Conservation (phyloP, 2,113 vertebrate species). For the Cinclus mexicanus region DNA sequence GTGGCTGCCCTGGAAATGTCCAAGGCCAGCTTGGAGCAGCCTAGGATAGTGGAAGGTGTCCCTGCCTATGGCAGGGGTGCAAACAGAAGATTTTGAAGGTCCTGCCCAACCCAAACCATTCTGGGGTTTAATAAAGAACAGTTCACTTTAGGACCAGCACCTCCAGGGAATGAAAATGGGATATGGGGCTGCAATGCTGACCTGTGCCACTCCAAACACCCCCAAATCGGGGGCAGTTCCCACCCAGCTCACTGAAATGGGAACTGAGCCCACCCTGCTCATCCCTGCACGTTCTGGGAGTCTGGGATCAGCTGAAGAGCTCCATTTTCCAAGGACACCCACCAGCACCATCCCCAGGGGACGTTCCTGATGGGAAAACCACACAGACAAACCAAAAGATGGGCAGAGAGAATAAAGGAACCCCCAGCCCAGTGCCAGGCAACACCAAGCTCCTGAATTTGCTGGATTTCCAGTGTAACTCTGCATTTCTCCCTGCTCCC, state of each 20-base stretch:
- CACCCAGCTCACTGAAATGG: rapidly evolving
- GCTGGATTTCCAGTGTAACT: not conserved
- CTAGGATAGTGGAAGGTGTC: not conserved
- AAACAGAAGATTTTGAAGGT: not conserved
- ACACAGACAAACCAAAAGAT: not conserved
- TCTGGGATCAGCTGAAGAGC: rapidly evolving
- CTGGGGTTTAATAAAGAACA: not conserved
- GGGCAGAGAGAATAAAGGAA: not conserved
- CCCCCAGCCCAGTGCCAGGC: not conserved
- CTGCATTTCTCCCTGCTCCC: not conserved
- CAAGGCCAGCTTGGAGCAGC: not conserved
- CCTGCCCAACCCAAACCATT: not conserved
- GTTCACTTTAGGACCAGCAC: not conserved
- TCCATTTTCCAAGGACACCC: not conserved
- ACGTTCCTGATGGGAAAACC: not conserved
- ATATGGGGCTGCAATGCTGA: too few relatives aligned
- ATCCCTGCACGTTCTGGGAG: not conserved
- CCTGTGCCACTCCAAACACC: not conserved
- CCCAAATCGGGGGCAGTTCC: rapidly evolving
- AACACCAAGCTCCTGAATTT: not conserved
- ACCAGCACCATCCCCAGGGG: rapidly evolving
- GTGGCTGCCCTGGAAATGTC: not conserved
- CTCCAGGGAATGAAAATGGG: not conserved
- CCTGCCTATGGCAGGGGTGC: not conserved
- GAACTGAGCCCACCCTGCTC: not conserved